These are phyloP conservation scores for Ochropleura plecta DNA, from an alignment of 2,888 invertebrate species.

Conservation along the genomic window DNA sequence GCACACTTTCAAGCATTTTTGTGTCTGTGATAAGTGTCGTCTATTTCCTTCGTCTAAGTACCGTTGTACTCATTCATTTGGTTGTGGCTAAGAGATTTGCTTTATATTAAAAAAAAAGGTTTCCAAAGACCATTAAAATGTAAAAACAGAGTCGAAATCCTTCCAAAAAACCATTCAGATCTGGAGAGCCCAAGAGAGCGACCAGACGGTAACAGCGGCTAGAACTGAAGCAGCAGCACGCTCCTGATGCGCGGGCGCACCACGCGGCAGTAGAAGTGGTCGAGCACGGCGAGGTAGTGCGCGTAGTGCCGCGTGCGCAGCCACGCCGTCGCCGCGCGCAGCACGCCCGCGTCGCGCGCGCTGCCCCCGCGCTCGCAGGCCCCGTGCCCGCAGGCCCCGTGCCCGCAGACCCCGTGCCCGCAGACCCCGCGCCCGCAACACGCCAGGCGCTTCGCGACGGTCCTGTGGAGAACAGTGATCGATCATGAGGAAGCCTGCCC, in stretches of 20 bases:
- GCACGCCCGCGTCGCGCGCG: slow-evolving; percentile 10
- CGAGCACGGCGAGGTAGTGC: slow-evolving; percentile 78
- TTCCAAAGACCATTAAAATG: not conserved
- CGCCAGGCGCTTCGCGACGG: slow-evolving; percentile 75
- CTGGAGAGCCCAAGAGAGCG: not conserved
- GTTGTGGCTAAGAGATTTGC: not conserved
- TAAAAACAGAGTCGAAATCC: slow-evolving; percentile 47
- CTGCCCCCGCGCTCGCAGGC: slow-evolving; percentile 61
- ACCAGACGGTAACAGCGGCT: slow-evolving; percentile 47
- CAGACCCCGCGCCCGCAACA: not conserved
- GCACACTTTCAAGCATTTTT: not conserved
- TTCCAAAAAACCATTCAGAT: slow-evolving; percentile 39
- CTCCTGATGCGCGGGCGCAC: slow-evolving; percentile 82
- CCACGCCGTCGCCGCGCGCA: slow-evolving; percentile 77
- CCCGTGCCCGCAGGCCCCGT: slow-evolving; percentile 52
- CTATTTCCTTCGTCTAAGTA: not conserved
- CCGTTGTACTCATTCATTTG: not conserved
- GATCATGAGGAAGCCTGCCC: not conserved
- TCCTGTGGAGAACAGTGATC: slow-evolving; percentile 67
- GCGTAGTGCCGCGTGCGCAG: slow-evolving; percentile 75
- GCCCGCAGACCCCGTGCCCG: slow-evolving; percentile 31
- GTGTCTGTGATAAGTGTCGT: not conserved
- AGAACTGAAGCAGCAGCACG: slow-evolving; percentile 85
- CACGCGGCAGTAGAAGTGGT: slow-evolving; percentile 83
- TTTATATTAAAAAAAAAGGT: not conserved